These are phyloP conservation scores for Sebastes diploproa DNA, from an alignment of 2,797 vertebrate genomes.

Conservation along the genomic window DNA sequence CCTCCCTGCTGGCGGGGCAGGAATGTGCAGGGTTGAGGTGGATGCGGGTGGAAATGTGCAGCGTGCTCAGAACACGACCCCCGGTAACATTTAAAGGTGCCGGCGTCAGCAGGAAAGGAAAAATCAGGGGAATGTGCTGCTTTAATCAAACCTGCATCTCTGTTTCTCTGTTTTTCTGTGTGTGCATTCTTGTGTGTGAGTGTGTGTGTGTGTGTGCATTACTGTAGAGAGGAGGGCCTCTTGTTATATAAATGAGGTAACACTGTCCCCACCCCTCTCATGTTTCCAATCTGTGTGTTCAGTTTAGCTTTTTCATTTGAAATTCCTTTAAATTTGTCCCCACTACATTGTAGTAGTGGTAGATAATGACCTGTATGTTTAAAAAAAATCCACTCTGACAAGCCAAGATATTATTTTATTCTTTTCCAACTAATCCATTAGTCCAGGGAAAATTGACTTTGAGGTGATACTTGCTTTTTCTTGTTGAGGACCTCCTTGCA, in stretches of 20 bases:
- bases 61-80: slow-evolving; percentile 67
- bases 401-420: background rate
- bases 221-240: slow-evolving; percentile 4
- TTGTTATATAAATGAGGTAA: slow-evolving; percentile 29
- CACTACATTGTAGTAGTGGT: background rate
- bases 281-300: slow-evolving; percentile 10
- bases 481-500: background rate
- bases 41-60: slow-evolving; percentile 69
- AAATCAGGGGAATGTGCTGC: slow-evolving; percentile 69
- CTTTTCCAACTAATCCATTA: background rate
- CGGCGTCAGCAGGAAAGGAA: slow-evolving; percentile 64
- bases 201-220: background rate
- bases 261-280: background rate
- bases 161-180: slow-evolving; percentile 34
- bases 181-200: background rate
- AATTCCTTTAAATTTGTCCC: background rate
- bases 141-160: slow-evolving; percentile 74
- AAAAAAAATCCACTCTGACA: background rate
- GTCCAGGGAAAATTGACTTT: background rate
- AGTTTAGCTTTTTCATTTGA: background rate
- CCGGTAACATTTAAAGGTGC: slow-evolving; percentile 68
- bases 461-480: background rate
- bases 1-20: slow-evolving; percentile 64
- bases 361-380: background rate
- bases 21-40: slow-evolving; percentile 67